Evolutionary conservation across 1,140 invertebrate species (phyloP).

Genomic region (Triops longicaudatus): DNA sequence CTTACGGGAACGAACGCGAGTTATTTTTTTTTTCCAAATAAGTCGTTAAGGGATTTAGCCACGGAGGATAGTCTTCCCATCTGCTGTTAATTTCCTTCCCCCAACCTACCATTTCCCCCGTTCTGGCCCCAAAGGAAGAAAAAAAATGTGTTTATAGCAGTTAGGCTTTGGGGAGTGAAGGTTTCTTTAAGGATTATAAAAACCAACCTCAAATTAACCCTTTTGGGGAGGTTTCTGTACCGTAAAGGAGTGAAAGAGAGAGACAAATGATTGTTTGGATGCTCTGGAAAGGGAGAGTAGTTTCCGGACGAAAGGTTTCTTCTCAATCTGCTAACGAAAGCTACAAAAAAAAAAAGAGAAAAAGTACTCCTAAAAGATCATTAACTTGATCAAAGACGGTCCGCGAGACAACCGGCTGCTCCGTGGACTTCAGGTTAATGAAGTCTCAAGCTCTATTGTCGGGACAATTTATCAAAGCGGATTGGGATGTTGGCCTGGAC

Average conservation of each 20-base stretch:
- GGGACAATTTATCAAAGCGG: slow-evolving; percentile 11
- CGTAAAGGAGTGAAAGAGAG: neutral
- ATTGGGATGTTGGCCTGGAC: slow-evolving; percentile 1
- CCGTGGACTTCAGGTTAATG: slow-evolving; percentile 1
- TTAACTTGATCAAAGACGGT: slow-evolving; percentile 8
- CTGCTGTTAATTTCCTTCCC: neutral
- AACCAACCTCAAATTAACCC: slow-evolving; percentile 8
- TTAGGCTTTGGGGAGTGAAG: neutral
- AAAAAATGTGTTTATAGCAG: neutral
- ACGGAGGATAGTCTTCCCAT: slow-evolving; percentile 10
- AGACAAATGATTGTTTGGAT: slow-evolving; percentile 15
- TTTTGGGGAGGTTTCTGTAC: neutral
- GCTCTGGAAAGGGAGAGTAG: neutral
- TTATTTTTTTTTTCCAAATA: neutral
- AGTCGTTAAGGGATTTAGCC: neutral
- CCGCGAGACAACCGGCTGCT: neutral
- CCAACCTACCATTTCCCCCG: neutral
- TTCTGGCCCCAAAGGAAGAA: neutral
- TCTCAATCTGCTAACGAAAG: neutral
- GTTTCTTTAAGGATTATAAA: neutral
- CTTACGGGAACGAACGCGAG: neutral
- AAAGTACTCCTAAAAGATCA: neutral
- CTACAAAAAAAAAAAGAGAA: neutral
- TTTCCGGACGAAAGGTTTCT: slow-evolving; percentile 1
- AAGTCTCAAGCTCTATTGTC: neutral